Base-by-base conservation (phyloP, 2,888 invertebrate species). In the Ornithoptera alexandrae region DNA sequence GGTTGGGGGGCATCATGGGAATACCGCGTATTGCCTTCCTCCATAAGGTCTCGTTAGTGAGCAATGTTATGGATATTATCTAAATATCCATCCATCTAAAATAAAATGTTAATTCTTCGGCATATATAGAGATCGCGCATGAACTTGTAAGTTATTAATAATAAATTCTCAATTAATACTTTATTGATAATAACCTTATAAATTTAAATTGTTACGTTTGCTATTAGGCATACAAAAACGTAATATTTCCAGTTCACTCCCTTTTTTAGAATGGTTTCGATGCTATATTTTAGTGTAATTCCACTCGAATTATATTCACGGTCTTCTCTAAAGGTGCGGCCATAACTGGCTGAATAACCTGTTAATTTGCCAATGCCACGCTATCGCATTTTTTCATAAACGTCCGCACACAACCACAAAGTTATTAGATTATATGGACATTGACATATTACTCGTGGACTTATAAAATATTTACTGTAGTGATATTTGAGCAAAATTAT, bases 301-400 rank as follows among this genome's bases (percentile, higher is more conserved):
- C 64, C 39, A 60, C 42, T 59, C 50, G 53, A 68, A 64, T 60
- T 39, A 64, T 60, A 46, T 68, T 64, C 63, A 68, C 39, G 56
- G 62, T 64, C 36, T 59, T 65, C 59, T 59, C 36, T 22, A 22
- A 36, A 67, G 67, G 61, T 22, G 56, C 56, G 61, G 67, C 56
- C 8, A 56, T 67, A 67, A 53, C 67, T 53, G 53, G 53, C 39
- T 39, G 50, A 60, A 66, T 22, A 56, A 56, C 22, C 61, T 62
- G 39, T 61, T 67, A 67, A 67, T 67, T 67, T 61, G 30, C 39
- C 22, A 62, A 17, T 62, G 61, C 61, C 67, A 67, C 56, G 67
- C 61, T 62, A 67, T 62, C 36, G 39, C 30, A 39, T 62, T 67
- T 53, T 53, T 62, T 36, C 30, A 22, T 39, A 20, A 22, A 22